Percentiles rank a stretch among this genome's conserved stretches.
These are phyloP conservation scores for Drosophila albomicans DNA, from an alignment of 1,140 invertebrate species.

Conservation along the genomic window DNA sequence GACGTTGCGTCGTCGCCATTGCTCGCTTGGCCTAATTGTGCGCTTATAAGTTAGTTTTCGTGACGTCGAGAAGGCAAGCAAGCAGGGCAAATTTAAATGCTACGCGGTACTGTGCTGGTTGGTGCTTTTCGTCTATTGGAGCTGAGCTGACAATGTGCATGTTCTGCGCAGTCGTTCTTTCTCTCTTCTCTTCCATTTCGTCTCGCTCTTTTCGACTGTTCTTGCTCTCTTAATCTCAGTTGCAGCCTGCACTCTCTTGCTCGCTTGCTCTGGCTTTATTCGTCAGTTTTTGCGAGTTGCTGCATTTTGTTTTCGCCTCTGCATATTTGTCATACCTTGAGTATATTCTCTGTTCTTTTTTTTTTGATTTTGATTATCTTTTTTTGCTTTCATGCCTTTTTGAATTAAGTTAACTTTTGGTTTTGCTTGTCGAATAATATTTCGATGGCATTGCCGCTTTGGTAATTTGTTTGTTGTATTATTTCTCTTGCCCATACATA, in stretches of 20 bases:
- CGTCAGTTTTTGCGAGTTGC: slow-evolving; percentile 50
- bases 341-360: slow-evolving; percentile 47
- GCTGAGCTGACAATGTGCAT: slow-evolving; percentile 37
- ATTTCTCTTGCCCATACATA: no score
- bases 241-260: not conserved
- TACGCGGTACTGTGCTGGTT: slow-evolving; percentile 7
- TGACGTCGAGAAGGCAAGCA: slow-evolving; percentile 38
- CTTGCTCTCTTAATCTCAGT: not conserved
- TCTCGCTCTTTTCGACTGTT: no score
- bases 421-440: no score
- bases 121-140: slow-evolving; percentile 6
- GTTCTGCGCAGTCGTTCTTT: slow-evolving; percentile 9
- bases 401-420: slow-evolving; percentile 29
- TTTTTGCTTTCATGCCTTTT: no score
- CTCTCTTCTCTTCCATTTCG: not conserved
- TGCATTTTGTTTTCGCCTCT: slow-evolving; percentile 60
- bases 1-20: slow-evolving; percentile 25
- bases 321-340: slow-evolving; percentile 73
- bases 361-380: slow-evolving; percentile 10
- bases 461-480: no score
- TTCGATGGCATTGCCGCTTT: no score
- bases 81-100: not conserved
- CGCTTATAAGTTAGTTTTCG: slow-evolving; percentile 80
- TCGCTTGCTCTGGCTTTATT: slow-evolving; percentile 9
- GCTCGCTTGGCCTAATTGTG: slow-evolving; percentile 77